These are phyloP conservation scores for Elephantulus edwardii DNA, from an alignment of 2,113 vertebrate genomes.

Conservation along the genomic window DNA sequence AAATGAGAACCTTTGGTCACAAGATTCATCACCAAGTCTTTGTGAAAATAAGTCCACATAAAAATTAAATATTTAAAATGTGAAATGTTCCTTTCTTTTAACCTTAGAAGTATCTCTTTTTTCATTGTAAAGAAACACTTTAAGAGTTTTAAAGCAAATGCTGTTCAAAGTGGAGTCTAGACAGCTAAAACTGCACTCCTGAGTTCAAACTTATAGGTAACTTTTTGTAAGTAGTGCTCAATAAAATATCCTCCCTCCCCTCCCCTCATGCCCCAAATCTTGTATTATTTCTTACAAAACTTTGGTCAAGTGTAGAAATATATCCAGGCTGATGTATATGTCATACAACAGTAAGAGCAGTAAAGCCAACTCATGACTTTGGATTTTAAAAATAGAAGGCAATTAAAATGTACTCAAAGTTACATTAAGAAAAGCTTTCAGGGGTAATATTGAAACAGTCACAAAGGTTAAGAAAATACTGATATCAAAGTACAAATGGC, in stretches of 20 bases:
- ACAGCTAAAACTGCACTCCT: conserved; percentile 80
- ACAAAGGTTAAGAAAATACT: conserved; percentile 90
- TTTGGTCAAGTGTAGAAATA: conserved; percentile 84
- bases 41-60: conserved; percentile 57
- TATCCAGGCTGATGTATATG: conserved; percentile 82
- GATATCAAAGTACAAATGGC: conserved; percentile 88
- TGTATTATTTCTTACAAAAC: conserved; percentile 85
- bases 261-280: conserved; percentile 63
- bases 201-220: conserved; percentile 83
- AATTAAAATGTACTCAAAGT: conserved; percentile 88
- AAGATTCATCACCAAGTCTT: conserved; percentile 74
- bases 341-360: conserved; percentile 83
- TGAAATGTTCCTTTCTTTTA: conserved; percentile 62
- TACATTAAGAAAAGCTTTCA: conserved; percentile 88
- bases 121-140: conserved; percentile 70
- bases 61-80: conserved; percentile 71
- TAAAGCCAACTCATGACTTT: conserved; percentile 85
- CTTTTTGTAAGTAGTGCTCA: conserved; percentile 78
- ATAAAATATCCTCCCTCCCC: conserved; percentile 79
- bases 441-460: conserved; percentile 85
- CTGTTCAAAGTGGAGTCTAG: conserved; percentile 59
- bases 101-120: conserved; percentile 64
- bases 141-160: conserved; percentile 56
- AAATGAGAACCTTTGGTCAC: conserved; percentile 70
- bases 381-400: conserved; percentile 87